phyloP scores from a whole-genome alignment of 2,113 vertebrate species.

The Chascanopsetta lugubris region DNA sequence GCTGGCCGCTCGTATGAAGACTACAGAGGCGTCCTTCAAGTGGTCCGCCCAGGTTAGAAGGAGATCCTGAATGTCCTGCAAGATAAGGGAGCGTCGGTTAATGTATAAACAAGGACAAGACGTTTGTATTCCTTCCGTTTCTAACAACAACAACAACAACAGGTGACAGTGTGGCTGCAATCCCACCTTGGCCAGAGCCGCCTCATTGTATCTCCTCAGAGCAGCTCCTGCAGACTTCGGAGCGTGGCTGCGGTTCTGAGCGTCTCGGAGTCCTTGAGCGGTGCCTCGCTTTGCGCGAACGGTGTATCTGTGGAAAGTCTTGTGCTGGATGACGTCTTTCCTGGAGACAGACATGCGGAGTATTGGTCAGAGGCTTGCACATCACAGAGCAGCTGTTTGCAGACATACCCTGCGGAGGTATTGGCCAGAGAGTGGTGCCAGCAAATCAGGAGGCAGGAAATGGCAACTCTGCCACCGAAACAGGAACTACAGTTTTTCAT shows the following conservation, averaged over 20 bases:
- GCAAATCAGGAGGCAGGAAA: no score
- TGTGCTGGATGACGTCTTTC: slow-evolving; percentile 87
- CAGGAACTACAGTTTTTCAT: no score
- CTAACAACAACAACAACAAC: no score
- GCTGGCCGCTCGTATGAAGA: slow-evolving; percentile 86
- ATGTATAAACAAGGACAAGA: background rate
- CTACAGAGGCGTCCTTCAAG: slow-evolving; percentile 81
- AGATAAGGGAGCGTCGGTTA: background rate
- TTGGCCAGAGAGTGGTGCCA: no score
- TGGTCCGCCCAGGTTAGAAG: slow-evolving; percentile 85
- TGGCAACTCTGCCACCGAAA: no score
- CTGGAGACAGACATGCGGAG: slow-evolving; percentile 70
- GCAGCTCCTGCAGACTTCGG: slow-evolving; percentile 90
- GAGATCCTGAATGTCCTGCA: slow-evolving; percentile 92
- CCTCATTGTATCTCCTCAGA: slow-evolving; percentile 91
- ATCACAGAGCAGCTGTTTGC: background rate
- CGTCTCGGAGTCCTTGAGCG: slow-evolving; percentile 86
- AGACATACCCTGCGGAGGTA: no score
- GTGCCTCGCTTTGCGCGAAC: slow-evolving; percentile 92
- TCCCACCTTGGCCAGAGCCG: slow-evolving; percentile 84
- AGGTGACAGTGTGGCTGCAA: background rate
- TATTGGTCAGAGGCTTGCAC: background rate
- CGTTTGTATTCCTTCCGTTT: no score
- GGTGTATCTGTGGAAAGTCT: slow-evolving; percentile 96
- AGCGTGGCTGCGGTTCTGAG: slow-evolving; percentile 81